A percentile compares a stretch with the other conserved stretches of the same genome.
phyloP scores from a whole-genome alignment of 2,113 vertebrate species.

The Ginglymostoma cirratum region DNA sequence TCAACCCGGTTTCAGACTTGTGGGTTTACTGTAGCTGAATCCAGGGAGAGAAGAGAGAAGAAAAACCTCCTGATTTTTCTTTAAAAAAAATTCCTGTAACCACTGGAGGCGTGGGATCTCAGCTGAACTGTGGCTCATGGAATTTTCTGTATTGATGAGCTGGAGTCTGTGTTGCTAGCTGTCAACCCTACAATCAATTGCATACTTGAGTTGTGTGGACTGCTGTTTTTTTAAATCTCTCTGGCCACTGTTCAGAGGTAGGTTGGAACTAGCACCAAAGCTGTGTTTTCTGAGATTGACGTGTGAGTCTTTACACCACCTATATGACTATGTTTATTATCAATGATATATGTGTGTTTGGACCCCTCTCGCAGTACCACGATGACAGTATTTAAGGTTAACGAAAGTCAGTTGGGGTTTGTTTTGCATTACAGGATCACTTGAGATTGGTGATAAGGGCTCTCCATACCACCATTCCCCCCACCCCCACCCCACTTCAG shows the following conservation, averaged over 20 bases:
- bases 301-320: constrained; percentile 8
- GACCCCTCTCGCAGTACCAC: not conserved
- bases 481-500: not conserved
- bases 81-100: not conserved
- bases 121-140: constrained; percentile 16
- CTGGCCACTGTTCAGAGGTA: constrained; percentile 35
- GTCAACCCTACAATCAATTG: constrained; percentile 31
- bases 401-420: constrained; percentile 3
- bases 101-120: not conserved
- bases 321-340: not conserved
- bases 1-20: not conserved
- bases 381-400: not conserved
- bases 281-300: constrained; percentile 22
- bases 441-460: not conserved
- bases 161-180: not conserved
- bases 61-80: not conserved
- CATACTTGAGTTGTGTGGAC: constrained; percentile 25
- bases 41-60: not conserved
- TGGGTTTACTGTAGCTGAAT: not conserved
- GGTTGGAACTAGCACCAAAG: not conserved
- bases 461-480: not conserved
- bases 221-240: not conserved
- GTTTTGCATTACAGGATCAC: not conserved
- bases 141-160: constrained; percentile 5
- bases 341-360: too few relatives aligned